Conservation (phyloP, 2,888 invertebrate species). For the Anarsia innoxiella region DNA sequence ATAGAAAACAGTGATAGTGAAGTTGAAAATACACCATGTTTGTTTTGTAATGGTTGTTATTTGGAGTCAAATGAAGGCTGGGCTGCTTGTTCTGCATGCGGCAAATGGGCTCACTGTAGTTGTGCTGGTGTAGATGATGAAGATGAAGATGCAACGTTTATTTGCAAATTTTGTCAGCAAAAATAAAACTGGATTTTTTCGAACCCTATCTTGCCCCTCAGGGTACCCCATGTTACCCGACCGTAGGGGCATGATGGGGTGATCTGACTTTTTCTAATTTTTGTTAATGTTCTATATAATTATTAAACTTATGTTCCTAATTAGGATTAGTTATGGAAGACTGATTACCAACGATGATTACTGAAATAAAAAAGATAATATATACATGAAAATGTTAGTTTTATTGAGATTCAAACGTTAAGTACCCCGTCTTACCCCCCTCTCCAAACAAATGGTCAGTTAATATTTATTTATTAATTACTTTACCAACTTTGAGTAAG, state of each 20-base stretch:
- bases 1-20: conserved; percentile 9
- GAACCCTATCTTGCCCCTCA: conserved; percentile 13
- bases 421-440: no score
- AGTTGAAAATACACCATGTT: conserved; percentile 1
- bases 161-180: conserved; percentile 17
- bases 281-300: conserved; percentile 8
- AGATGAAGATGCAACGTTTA: conserved; percentile 22
- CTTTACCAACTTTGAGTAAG: no score
- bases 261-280: conserved; percentile 11
- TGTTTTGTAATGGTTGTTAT: conserved; percentile 21
- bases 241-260: conserved; percentile 14
- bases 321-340: no score
- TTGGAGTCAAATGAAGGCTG: conserved; percentile 25
- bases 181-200: conserved; percentile 10
- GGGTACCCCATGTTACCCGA: conserved; percentile 18
- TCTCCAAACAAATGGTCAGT: no score
- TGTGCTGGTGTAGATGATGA: conserved; percentile 24
- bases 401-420: no score
- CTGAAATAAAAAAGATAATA: no score
- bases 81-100: conserved; percentile 19
- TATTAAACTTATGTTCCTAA: not conserved
- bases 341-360: no score
- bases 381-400: no score
- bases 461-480: no score
- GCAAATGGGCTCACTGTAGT: conserved; percentile 22